These are phyloP conservation scores for Perca schrenkii DNA, from an alignment of 2,113 vertebrate genomes.

Conservation along the genomic window DNA sequence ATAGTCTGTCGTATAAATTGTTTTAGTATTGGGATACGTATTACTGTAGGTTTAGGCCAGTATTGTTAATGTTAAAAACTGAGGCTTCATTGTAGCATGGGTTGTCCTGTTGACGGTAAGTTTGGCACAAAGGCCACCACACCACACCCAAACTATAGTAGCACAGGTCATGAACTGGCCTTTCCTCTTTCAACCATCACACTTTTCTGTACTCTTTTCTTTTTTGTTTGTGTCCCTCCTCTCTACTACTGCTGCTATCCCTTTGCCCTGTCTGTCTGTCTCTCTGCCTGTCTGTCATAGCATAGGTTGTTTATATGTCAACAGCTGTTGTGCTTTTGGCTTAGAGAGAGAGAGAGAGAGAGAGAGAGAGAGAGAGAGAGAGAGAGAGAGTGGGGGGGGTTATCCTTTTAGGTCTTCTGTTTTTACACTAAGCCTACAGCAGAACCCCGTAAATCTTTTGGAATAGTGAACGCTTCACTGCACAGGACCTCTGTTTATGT, in stretches of 20 bases:
- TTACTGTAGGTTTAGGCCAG: not conserved
- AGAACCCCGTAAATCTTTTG: slow-evolving; percentile 60
- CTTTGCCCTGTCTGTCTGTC: too few relatives aligned
- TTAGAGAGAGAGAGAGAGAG: not conserved
- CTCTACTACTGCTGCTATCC: not conserved
- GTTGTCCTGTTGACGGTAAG: not conserved
- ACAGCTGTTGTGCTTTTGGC: slow-evolving; percentile 26
- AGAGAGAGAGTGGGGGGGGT: not conserved
- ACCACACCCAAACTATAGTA: too few relatives aligned
- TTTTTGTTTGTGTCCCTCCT: not conserved
- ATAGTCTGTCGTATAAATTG: not conserved
- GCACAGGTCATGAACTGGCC: not conserved
- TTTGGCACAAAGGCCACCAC: not conserved
- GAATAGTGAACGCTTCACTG: slow-evolving; percentile 48
- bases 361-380: not conserved
- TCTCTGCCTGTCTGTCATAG: not conserved
- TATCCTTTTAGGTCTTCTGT: slow-evolving; percentile 49
- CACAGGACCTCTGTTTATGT: slow-evolving; percentile 43
- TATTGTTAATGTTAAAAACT: not conserved
- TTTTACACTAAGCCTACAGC: slow-evolving; percentile 52
- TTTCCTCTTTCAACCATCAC: not conserved
- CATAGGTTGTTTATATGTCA: slow-evolving; percentile 4
- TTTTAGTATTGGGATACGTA: not conserved
- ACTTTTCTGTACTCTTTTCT: not conserved
- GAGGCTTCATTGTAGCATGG: not conserved